Base-by-base conservation (phyloP, 2,888 invertebrate species). In the Lampropteryx suffumata region DNA sequence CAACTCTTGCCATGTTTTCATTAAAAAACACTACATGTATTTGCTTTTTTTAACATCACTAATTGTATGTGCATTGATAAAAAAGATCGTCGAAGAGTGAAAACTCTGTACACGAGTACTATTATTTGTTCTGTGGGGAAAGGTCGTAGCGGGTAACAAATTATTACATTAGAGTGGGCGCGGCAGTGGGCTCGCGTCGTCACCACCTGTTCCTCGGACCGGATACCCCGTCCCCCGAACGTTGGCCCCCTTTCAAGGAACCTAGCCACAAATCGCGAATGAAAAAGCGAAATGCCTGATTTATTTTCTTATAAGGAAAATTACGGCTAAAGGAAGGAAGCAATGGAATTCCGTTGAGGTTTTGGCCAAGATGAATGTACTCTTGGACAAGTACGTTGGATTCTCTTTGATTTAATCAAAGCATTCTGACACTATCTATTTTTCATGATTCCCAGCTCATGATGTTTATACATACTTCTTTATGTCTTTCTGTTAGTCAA, bases 81-180 rank as follows among this genome's bases (percentile, higher is more conserved):
- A 3, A 24, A 13, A 3, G 1, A 12, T 40, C 21, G 12, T 26
- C 12, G 14, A 10, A 12, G 27, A 47, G 47, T 40, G 39, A 40
- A 24, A 29, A 11, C 21, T 27, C 11, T 12, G 8, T 11, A 21
- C 12, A 1, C 6, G 12, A 21, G 28, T 13, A 47, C 34, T 41
- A 34, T 21, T 24, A 29, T 13, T 17, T 28, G 9, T n/a, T 10
- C 40, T 47, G 47, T 40, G 40, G 28, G 24, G 40, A 41, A 84
- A 86, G 88, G 87, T 85, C 84, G 80, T 71, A 67, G 62, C 68
- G 69, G 65, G 69, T 69, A 76, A 82, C 82, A 84, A 80, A 86
- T 87, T 82, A 82, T 83, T 85, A 81, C 76, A 84, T 82, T 82
- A 82, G 79, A 79, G 84, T 82, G 84, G 85, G 83, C 82, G 81